Conservation (phyloP, 2,888 invertebrate species). For the Peribatodes rhomboidaria region DNA sequence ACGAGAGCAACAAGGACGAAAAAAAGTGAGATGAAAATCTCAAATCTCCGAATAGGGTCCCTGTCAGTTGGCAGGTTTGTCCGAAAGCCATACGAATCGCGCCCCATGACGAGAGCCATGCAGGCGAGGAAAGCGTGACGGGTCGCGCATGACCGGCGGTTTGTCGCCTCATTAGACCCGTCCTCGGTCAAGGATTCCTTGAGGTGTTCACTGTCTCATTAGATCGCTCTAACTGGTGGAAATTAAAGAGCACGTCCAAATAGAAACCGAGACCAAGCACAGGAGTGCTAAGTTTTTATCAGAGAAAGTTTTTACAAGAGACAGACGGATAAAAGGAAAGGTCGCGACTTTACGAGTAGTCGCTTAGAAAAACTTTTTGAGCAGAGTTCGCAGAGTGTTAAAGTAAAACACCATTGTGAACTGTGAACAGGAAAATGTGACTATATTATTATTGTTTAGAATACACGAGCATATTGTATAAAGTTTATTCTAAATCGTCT, state of each 20-base stretch:
- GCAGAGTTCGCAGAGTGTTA: neutral
- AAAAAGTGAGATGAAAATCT: too few species aligned
- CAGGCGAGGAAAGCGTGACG: constrained; percentile 66
- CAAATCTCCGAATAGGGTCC: too few species aligned
- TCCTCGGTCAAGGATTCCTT: constrained; percentile 47
- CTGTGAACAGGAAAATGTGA: neutral
- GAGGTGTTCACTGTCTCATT: constrained; percentile 23
- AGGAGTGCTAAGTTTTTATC: too few species aligned
- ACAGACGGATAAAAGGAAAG: neutral
- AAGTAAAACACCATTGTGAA: neutral
- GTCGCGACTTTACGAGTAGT: neutral
- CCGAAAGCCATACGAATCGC: constrained; percentile 48
- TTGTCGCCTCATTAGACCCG: constrained; percentile 61
- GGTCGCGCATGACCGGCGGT: constrained; percentile 57
- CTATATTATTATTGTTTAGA: too few species aligned
- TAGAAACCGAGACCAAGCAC: neutral
- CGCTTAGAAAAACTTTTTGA: neutral
- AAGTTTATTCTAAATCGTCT: too few species aligned
- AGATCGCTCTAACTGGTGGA: constrained; percentile 14
- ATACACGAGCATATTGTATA: too few species aligned
- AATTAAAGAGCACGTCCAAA: constrained; percentile 4
- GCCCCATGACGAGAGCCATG: constrained; percentile 58
- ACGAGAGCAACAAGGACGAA: too few species aligned
- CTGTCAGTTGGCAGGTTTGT: constrained; percentile 5
- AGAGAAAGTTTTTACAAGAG: too few species aligned